These are phyloP conservation scores for Cybosia mesomella DNA, from an alignment of 2,888 invertebrate species.

Conservation along the genomic window DNA sequence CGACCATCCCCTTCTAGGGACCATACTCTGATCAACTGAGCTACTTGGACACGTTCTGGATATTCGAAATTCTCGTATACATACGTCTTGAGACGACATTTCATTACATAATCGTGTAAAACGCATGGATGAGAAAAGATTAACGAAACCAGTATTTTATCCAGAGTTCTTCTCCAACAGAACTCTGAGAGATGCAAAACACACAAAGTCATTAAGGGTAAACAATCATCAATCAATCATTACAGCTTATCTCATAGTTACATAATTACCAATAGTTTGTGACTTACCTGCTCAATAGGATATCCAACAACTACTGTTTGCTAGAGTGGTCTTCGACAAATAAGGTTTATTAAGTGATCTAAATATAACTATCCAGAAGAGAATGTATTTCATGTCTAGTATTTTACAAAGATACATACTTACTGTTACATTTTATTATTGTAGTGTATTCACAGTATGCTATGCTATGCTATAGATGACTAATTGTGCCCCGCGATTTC, in stretches of 20 bases:
- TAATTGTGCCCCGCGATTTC: background rate
- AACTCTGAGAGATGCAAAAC: background rate
- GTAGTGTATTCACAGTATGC: background rate
- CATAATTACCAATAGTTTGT: background rate
- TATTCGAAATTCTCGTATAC: too few species aligned
- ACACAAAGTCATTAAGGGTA: background rate
- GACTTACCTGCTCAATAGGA: background rate
- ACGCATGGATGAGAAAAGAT: too few species aligned
- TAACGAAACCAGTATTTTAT: too few species aligned
- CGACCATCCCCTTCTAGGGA: too few species aligned
- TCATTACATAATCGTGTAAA: too few species aligned
- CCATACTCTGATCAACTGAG: too few species aligned
- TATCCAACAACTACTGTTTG: constrained; percentile 1
- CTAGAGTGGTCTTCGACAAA: background rate
- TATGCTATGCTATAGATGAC: background rate
- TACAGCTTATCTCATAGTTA: background rate
- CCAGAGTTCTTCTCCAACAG: too few species aligned
- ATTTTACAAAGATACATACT: background rate
- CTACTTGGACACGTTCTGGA: too few species aligned
- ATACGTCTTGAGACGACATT: too few species aligned
- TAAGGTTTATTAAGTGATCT: constrained; percentile 1
- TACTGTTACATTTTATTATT: too few species aligned
- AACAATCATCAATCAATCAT: constrained; percentile 4
- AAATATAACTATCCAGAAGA: background rate
- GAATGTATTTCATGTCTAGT: background rate